Percentiles rank a stretch among this genome's conserved stretches.
Conservation (phyloP, 2,797 vertebrate species). For the Emys orbicularis region DNA sequence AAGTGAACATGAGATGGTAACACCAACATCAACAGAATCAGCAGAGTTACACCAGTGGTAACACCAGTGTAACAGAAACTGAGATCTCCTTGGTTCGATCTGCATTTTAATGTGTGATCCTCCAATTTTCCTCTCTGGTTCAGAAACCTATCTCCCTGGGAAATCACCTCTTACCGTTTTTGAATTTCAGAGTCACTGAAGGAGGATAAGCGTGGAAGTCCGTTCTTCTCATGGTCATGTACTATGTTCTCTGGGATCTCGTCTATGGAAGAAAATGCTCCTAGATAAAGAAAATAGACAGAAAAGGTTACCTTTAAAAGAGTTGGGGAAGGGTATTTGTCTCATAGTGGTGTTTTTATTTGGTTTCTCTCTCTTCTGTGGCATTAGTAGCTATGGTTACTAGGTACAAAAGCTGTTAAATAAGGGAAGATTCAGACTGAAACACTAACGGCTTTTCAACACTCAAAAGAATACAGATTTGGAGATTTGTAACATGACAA, state of each 20-base stretch:
- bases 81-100: neutral
- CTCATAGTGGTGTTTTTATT: conserved; percentile 21
- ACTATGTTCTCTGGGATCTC: conserved; percentile 97
- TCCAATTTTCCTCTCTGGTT: neutral
- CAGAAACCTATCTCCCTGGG: neutral
- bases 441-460: neutral
- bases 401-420: conserved; percentile 23
- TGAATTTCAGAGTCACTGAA: conserved; percentile 88
- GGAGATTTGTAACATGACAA: neutral
- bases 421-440: neutral
- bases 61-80: neutral
- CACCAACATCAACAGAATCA: neutral
- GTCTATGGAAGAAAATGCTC: conserved; percentile 91
- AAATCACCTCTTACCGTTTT: conserved; percentile 84
- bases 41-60: neutral
- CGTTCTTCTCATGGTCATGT: conserved; percentile 96
- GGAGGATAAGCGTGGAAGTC: conserved; percentile 94
- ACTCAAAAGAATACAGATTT: neutral
- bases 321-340: neutral
- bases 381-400: conserved; percentile 26
- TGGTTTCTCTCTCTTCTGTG: conserved; percentile 3
- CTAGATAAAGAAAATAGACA: conserved; percentile 75
- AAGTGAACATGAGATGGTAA: neutral
- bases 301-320: neutral
- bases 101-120: neutral